Evolutionary conservation across 2,888 invertebrate species (phyloP).

Genomic region (Hetaerina titia): DNA sequence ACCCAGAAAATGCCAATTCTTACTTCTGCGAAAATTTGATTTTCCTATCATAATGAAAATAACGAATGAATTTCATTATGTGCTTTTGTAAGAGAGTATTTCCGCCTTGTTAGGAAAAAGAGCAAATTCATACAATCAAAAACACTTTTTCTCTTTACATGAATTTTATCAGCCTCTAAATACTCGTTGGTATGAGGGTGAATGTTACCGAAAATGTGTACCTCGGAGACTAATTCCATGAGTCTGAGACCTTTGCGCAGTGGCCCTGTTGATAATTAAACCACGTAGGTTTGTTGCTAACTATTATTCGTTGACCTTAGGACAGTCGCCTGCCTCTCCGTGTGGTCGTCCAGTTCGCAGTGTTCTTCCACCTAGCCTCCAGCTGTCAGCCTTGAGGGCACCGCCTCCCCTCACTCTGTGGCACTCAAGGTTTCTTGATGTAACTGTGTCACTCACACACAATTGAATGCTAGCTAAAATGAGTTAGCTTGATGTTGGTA

Average conservation of each 20-base stretch:
- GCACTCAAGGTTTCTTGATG: not conserved
- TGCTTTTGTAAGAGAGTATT: too few species aligned
- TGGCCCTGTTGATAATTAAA: too few species aligned
- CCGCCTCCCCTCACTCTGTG: not conserved
- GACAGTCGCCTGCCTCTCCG: not conserved
- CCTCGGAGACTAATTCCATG: too few species aligned
- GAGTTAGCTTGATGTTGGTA: not conserved
- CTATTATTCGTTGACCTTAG: not conserved
- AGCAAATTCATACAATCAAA: not conserved
- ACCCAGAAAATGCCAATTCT: too few species aligned
- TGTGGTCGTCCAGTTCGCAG: not conserved
- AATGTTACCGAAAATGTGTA: too few species aligned
- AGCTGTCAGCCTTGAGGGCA: not conserved
- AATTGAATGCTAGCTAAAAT: not conserved
- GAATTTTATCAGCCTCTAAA: not conserved
- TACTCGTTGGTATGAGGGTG: not conserved
- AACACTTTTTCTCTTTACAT: not conserved
- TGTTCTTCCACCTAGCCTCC: not conserved
- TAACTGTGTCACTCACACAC: constrained; percentile 7
- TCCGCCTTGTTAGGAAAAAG: too few species aligned
- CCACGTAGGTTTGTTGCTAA: not conserved
- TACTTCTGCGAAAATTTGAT: too few species aligned
- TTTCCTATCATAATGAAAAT: too few species aligned
- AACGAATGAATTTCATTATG: too few species aligned
- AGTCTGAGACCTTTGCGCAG: too few species aligned